Evolutionary conservation across 2,113 vertebrate genomes (phyloP), one percentile per base, ranked within the genome.

Genomic region (Origma solitaria): DNA sequence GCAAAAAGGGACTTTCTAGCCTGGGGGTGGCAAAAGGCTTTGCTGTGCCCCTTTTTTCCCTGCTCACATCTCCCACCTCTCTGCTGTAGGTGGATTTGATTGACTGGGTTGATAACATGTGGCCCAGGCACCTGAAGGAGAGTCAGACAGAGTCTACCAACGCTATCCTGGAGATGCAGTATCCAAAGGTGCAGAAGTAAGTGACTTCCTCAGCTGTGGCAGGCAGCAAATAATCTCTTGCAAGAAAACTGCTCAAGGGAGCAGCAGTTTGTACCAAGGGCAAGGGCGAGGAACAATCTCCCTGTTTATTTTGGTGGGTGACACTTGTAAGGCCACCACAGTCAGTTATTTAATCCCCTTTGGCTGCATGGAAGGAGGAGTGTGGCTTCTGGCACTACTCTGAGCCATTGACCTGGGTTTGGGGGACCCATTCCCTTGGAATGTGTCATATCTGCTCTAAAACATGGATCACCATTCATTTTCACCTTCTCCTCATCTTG

Each of bases 91-190:
- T 99, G 97, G 99, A 99, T 95, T 98, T 99, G 77, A 99, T 99
- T 90, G 99, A 99, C 96, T 99, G 99, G 99, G 99, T 99, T 51
- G 99, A 99, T 96, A 99, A 99, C 94, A 99, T 99, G 98, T 99
- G 99, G 99, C 99, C 99, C 20, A 98, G 99, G 10, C 99, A 99
- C 96, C 98, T 99, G 65, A 99, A 99, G 92, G 99, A 99, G 95
- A 98, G 98, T 89, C 99, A 99, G 92, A 99, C 99, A 69, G 99
- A 99, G 96, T 99, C 99, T 31, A 99, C 99, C 3, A 99, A 99
- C 35, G 98, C 98, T 61, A 99, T 99, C 90, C 98, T 99, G 91
- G 99, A 99, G 95, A 99, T 99, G 99, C 99, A 99, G 94, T 99
- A 99, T 95, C 99, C 99, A 45, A 99, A 99, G 98, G 99, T 99